Evolutionary conservation across 2,113 vertebrate genomes (phyloP), one percentile per base, ranked within the genome.

Genomic region (Alligator mississippiensis): DNA sequence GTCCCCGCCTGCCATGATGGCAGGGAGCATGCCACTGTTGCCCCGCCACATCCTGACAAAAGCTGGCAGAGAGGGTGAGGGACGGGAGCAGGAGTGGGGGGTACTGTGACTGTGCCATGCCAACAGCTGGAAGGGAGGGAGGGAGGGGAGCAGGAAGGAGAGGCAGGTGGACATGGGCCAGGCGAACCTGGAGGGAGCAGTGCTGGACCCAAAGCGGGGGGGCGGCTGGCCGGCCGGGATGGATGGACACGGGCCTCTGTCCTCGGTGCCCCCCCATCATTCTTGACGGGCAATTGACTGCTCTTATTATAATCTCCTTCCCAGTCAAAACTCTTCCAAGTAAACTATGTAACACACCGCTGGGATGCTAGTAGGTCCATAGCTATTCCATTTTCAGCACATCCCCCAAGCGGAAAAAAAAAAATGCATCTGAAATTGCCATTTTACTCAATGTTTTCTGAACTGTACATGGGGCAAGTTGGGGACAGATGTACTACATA

Each of bases 401-500:
- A 59, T 80, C 15, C 60, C 78, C 62, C n/a, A 11, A 47, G 47
- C 6, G 15, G 25, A 77, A 14, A 90, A 80, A 47, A 1, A 77
- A 7, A 91, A 34, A 17, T 59, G 16, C n/a, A 63, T 17, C 17
- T 83, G 58, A 2, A 93, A 82, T 15, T 10, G 6, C 10, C 22
- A 38, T 22, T 74, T 38, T 61, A 75, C 25, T 76, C 47, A 16
- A 2, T 59, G 30, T 78, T 94, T 93, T 58, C 80, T 93, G 38
- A 87, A 80, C 16, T 9, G 59, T 82, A 47, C 74, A 87, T 75
- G 77, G 11, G 24, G 70, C 38, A 88, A 74, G 66, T 57, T 27
- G 63, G 34, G 60, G 30, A 55, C 80, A 74, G 85, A 82, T 16
- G 61, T 30, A 82, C 82, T 87, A 98, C 99, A 98, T 96, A 99